Conservation (phyloP, 1,140 invertebrate genomes). For the Pollicipes pollicipes region DNA sequence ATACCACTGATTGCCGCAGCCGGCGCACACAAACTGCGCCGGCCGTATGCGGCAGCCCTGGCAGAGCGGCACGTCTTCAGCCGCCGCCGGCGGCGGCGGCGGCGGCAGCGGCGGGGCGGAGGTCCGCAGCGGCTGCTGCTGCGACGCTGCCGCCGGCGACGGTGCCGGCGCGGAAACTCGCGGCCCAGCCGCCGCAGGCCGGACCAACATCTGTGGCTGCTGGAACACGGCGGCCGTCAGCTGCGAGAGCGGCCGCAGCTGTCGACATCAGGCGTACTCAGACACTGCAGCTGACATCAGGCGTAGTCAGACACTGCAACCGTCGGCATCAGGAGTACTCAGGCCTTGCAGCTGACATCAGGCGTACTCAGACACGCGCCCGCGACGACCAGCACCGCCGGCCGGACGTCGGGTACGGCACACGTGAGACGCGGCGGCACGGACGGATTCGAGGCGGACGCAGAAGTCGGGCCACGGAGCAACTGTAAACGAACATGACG, state of each 20-base stretch:
- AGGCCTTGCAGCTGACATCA: neutral
- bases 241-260: slow-evolving; percentile 7
- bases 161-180: neutral
- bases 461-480: too few relatives aligned
- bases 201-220: neutral
- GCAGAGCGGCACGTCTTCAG: slow-evolving; percentile 39
- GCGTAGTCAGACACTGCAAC: neutral
- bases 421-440: too few relatives aligned
- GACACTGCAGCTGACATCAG: too few relatives aligned
- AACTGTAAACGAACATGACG: too few relatives aligned
- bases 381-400: too few relatives aligned
- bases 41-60: slow-evolving; percentile 57
- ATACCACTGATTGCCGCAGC: slow-evolving; percentile 75
- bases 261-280: neutral
- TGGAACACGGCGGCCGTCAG: slow-evolving; percentile 7
- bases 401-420: too few relatives aligned
- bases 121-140: neutral
- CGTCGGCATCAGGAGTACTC: too few relatives aligned
- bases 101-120: slow-evolving; percentile 8
- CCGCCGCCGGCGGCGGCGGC: slow-evolving; percentile 15
- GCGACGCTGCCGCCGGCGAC: too few relatives aligned
- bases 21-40: slow-evolving; percentile 67
- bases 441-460: too few relatives aligned
- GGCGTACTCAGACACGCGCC: too few relatives aligned
- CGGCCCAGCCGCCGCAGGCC: slow-evolving; percentile 10